Evolutionary conservation across 2,113 vertebrate species (phyloP).

Genomic region (Numida meleagris): DNA sequence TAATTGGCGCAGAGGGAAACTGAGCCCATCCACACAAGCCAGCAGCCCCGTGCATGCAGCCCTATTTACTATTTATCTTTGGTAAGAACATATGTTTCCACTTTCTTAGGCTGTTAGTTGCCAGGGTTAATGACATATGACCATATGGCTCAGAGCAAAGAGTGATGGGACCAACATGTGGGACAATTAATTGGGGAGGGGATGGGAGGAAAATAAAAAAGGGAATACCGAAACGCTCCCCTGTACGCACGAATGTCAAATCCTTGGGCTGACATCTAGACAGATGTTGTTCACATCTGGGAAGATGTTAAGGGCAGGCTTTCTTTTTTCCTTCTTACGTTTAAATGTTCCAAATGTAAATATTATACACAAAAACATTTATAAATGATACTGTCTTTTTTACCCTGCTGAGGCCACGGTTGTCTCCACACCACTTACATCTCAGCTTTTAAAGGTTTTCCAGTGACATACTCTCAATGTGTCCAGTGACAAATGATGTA

Average conservation of each 20-base stretch:
- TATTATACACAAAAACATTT: slow-evolving; percentile 76
- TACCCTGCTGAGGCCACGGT: slow-evolving; percentile 37
- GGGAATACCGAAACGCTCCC: slow-evolving; percentile 37
- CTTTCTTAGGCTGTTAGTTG: slow-evolving; percentile 71
- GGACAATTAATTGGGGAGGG: slow-evolving; percentile 50
- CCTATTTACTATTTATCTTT: slow-evolving; percentile 62
- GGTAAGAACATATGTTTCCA: slow-evolving; percentile 76
- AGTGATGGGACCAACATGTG: slow-evolving; percentile 68
- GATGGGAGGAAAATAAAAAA: neutral
- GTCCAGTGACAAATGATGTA: slow-evolving; percentile 72
- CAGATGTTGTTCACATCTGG: slow-evolving; percentile 73
- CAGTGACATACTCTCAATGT: slow-evolving; percentile 62
- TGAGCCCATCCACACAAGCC: neutral
- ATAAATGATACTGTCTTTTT: slow-evolving; percentile 53
- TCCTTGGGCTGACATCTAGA: slow-evolving; percentile 20
- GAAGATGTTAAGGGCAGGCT: slow-evolving; percentile 64
- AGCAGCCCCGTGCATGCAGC: neutral
- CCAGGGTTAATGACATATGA: slow-evolving; percentile 72
- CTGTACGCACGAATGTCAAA: slow-evolving; percentile 8
- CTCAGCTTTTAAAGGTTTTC: slow-evolving; percentile 55
- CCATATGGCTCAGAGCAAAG: slow-evolving; percentile 78
- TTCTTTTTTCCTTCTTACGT: slow-evolving; percentile 49
- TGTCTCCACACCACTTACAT: slow-evolving; percentile 58
- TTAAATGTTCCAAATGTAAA: slow-evolving; percentile 74
- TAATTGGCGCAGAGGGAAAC: neutral